Conservation (phyloP, 2,113 vertebrate species). For the Ceuthmochares aereus region DNA sequence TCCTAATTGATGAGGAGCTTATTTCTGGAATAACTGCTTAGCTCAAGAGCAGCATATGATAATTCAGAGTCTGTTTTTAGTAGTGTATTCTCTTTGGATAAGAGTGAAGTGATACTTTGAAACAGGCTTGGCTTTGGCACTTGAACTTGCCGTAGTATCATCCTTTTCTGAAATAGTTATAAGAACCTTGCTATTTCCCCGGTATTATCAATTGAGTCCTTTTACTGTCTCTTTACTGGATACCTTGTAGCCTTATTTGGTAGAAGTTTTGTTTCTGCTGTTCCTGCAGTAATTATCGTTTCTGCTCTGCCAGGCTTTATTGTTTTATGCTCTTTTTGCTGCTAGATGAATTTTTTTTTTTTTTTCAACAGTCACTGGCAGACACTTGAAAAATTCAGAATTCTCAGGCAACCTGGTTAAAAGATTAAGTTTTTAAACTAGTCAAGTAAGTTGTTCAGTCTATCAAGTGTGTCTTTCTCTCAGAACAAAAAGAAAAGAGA, state of each 20-base stretch:
- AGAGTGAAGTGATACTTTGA: background rate
- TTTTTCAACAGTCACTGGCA: slow-evolving; percentile 50
- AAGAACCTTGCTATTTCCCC: slow-evolving; percentile 33
- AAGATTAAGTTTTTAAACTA: slow-evolving; percentile 41
- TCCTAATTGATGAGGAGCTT: background rate
- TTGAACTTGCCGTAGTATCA: background rate
- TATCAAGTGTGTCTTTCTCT: background rate
- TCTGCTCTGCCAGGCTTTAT: slow-evolving; percentile 71
- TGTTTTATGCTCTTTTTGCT: slow-evolving; percentile 52
- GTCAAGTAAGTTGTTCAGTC: background rate
- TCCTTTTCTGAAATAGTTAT: slow-evolving; percentile 28
- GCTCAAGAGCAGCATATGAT: background rate
- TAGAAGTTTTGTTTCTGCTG: slow-evolving; percentile 64
- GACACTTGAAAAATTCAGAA: slow-evolving; percentile 29
- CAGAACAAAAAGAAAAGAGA: background rate
- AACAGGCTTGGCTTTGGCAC: background rate
- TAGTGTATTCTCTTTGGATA: background rate
- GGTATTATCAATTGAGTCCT: slow-evolving; percentile 33
- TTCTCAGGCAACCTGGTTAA: slow-evolving; percentile 24
- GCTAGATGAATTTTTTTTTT: slow-evolving; percentile 30
- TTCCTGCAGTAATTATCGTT: slow-evolving; percentile 72
- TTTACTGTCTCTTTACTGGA: slow-evolving; percentile 48
- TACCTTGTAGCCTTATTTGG: slow-evolving; percentile 75
- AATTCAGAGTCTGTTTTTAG: background rate
- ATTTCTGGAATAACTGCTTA: background rate